Base-by-base conservation (phyloP, 2,888 invertebrate genomes). In the Drosophila picticornis region DNA sequence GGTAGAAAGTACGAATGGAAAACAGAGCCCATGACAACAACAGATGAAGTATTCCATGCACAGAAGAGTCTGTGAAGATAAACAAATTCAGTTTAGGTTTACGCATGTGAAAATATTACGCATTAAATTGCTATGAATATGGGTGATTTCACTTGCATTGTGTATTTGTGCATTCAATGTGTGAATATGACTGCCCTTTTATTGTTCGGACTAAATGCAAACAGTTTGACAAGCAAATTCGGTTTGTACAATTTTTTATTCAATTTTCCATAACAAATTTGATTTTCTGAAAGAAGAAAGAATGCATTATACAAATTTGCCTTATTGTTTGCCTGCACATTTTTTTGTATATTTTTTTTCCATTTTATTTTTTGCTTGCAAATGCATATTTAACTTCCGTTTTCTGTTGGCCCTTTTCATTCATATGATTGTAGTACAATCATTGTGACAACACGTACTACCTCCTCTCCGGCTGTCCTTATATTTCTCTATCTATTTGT, bases 301-400 rank as follows among this genome's bases (percentile, higher is more conserved):
- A 22, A 22, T 22, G 13, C 13, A 7, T 1, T 4, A 4, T 11
- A 22, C 3, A 4, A 7, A 46, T 4, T 46, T 13, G 13, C 13
- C 13, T 22, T 13, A 43, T 43, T 29, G 5, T 4, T 19, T 29
- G 4, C 27, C 25, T 25, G n/a, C 22, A 4, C 1, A 3, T 51
- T 9, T n/a, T n/a, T 9, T 22, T 31, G 0, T 13, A 9, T n/a
- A 1, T 25, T 22, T 22, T 16, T n/a, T 32, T 4, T 16, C 19
- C 50, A 59, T 25, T 56, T 25, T 16, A 36, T 7, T 31, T 46
- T 58, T 4, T 16, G 13, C 34, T 25, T 27, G n/a, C 48, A 34
- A 9, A 11, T 16, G 48, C 34, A 29, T 16, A 22, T 16, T n/a
- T 32, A 5, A 25, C 38, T 67, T 67, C 46, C 53, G 46, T 34